Percentiles rank a stretch among this genome's conserved stretches.
These are phyloP conservation scores for Sarcophaga peregrina DNA, from an alignment of 1,140 invertebrate genomes.

Conservation along the genomic window DNA sequence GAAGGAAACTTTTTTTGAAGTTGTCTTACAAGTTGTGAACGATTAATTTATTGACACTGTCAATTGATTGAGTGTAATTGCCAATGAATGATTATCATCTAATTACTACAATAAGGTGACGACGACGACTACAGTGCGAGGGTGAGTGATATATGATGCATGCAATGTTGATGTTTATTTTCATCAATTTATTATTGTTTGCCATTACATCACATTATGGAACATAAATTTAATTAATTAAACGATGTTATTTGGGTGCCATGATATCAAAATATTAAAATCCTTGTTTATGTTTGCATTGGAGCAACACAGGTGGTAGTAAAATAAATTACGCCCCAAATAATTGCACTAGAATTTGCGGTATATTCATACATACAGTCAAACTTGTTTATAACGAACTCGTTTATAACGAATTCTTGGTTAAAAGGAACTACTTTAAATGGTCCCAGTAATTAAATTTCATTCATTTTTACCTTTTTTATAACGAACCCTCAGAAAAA, in stretches of 20 bases:
- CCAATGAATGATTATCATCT: constrained; percentile 30
- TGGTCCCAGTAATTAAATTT: too few relatives aligned
- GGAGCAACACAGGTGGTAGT: not conserved
- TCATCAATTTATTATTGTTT: not conserved
- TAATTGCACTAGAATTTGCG: too few relatives aligned
- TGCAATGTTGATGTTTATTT: constrained; percentile 16
- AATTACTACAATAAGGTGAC: too few relatives aligned
- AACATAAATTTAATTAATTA: constrained; percentile 25
- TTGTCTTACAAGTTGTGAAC: not conserved
- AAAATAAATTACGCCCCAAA: too few relatives aligned
- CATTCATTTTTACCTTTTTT: too few relatives aligned
- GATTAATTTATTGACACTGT: constrained; percentile 37
- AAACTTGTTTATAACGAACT: too few relatives aligned
- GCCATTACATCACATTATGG: not conserved
- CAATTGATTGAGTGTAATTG: constrained; percentile 39
- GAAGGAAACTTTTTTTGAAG: not conserved
- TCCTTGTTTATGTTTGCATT: not conserved
- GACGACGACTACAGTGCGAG: too few relatives aligned
- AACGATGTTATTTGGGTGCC: not conserved
- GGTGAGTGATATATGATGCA: constrained; percentile 28
- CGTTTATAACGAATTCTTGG: too few relatives aligned
- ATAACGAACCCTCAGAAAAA: too few relatives aligned
- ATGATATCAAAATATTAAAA: not conserved
- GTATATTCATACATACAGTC: too few relatives aligned
- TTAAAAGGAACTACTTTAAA: too few relatives aligned